A percentile compares a stretch with the other conserved stretches of the same genome.
These are phyloP conservation scores for Polietes domitor DNA, from an alignment of 2,888 invertebrate genomes.

Conservation along the genomic window DNA sequence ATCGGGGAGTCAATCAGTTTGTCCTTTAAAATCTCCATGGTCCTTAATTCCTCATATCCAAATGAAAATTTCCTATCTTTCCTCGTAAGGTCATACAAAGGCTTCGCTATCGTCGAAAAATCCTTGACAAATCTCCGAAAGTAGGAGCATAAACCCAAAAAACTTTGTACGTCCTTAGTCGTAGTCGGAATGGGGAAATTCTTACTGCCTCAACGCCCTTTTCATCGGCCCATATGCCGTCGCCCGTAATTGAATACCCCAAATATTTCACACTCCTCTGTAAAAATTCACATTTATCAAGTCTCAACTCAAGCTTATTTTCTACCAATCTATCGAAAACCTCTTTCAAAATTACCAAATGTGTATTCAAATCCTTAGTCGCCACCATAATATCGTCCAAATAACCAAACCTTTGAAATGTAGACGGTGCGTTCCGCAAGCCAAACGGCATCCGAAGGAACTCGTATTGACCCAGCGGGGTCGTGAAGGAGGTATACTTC, in stretches of 20 bases:
- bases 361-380: slow-evolving; percentile 42
- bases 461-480: slow-evolving; percentile 33
- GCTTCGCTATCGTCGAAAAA: too few species aligned
- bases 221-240: slow-evolving; percentile 50
- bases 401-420: slow-evolving; percentile 23
- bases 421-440: slow-evolving; percentile 38
- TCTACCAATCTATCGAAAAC: slow-evolving; percentile 38
- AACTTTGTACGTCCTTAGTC: slow-evolving; percentile 39
- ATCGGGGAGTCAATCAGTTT: too few species aligned
- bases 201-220: slow-evolving; percentile 40
- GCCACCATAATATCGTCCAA: slow-evolving; percentile 63
- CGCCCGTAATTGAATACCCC: slow-evolving; percentile 47
- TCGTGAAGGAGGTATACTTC: slow-evolving; percentile 39
- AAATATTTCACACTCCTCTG: slow-evolving; percentile 33
- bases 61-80: too few species aligned
- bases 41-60: too few species aligned
- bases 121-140: too few species aligned
- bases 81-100: too few species aligned
- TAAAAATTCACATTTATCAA: slow-evolving; percentile 53
- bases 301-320: slow-evolving; percentile 43
- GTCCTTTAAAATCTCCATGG: too few species aligned
- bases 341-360: slow-evolving; percentile 41
- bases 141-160: too few species aligned
- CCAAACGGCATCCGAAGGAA: slow-evolving; percentile 56
- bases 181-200: slow-evolving; percentile 37